Base-by-base conservation (phyloP, 1,140 invertebrate species). In the Trichogramma pretiosum region DNA sequence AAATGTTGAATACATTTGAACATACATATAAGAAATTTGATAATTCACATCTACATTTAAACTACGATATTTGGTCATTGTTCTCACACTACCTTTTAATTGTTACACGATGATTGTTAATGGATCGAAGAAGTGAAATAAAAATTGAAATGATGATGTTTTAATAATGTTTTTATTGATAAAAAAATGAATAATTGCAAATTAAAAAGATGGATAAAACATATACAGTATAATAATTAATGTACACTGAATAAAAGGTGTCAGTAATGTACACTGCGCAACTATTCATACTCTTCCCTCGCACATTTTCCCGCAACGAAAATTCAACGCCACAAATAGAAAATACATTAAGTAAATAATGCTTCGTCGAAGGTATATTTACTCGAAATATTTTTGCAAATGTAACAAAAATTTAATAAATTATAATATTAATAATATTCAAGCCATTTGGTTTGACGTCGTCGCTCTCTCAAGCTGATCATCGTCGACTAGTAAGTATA, bases 341-440 rank as follows among this genome's bases (percentile, higher is more conserved):
- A 48, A 40, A 48, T 34, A 34, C 19, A 43, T 5, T 3, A 26
- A 37, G 5, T 22, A 45, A 23, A 44, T 13, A 23, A 16, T 44
- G 19, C 2, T 13, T 45, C 14, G 18, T n/a, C 37, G 28, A 13
- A 48, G n/a, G 32, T 42, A 43, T 18, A 38, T 32, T 32, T 28
- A n/a, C n/a, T n/a, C n/a, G n/a, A n/a, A n/a, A n/a, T n/a, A n/a
- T n/a, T n/a, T n/a, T n/a, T n/a, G n/a, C n/a, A n/a, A n/a, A n/a
- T n/a, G n/a, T n/a, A n/a, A n/a, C n/a, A n/a, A n/a, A 44, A 49
- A 49, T 38, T 37, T 49, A 43, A 24, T 24, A 23, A 38, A 49
- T 22, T 37, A 36, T 9, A 36, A n/a, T 38, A 49, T 7, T 33
- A 37, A 24, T 34, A 18, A 23, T 23, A 37, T 23, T 43, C n/a